Base-by-base conservation (phyloP, 2,888 invertebrate genomes). In the Tromatobia lineatoria region DNA sequence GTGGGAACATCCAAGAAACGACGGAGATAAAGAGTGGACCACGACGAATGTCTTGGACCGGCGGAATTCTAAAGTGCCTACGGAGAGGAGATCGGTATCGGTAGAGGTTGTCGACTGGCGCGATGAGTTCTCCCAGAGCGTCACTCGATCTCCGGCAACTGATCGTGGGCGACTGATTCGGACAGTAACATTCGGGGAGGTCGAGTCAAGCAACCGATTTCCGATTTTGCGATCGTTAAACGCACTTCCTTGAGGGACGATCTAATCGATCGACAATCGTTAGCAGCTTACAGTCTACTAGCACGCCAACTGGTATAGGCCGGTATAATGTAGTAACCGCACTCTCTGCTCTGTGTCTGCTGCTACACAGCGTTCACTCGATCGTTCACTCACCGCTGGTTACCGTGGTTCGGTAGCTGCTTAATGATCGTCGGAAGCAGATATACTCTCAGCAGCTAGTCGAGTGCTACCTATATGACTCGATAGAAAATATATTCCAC, bases 191-290 rank as follows among this genome's bases (percentile, higher is more conserved):
- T 80, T 71, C 79, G 70, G 50, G 75, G 70, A 75, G 75, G 71
- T 75, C 61, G 75, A 50, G 52, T 47, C 42, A 54, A 54, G 45
- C 82, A 38, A 71, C 54, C 59, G 74, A 75, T 45, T 38, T 75
- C 70, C 70, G 71, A 80, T 80, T 83, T 80, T 38, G 57, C 61
- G 66, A 83, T 83, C 83, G 80, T 80, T 80, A 76, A 80, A 66
- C 66, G 76, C 54, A 54, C 29, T 70, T 76, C 80, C 71, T 23
- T 71, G 66, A 38, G 69, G 42, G 25, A 59, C 71, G 76, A 80
- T 83, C 83, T 61, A 71, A 83, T 80, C 76, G 83, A 80, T 80
- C 71, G 67, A 18, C 52, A 50, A 77, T 76, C 80, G 78, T 79
- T 79, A 75, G 80, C 71, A 71, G 45, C 73, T 83, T 73, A 61